Base-by-base conservation (phyloP, 2,797 vertebrate genomes). In the Hirundo rustica region DNA sequence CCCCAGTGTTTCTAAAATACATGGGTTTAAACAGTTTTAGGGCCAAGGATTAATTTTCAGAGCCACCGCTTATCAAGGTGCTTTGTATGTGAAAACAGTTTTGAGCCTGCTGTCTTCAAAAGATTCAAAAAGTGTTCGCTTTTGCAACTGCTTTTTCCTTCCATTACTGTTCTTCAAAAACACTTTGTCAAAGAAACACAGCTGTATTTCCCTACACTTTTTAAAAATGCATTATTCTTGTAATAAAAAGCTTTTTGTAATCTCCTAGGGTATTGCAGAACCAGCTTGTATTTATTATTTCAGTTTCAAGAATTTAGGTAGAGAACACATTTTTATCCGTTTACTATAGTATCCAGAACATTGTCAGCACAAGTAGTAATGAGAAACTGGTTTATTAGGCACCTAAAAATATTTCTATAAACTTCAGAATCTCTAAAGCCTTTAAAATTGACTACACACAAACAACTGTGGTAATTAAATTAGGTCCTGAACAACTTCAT, bases 401-500 rank as follows among this genome's bases (percentile, higher is more conserved):
- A 80, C 23, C 57, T 61, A 81, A 81, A 88, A 66, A 34, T 65
- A 91, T 30, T 75, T 71, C 42, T 55, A 40, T 67, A 81, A 47
- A 80, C 36, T 81, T 89, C 50, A 72, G 30, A 81, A 74, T 65
- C 89, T 70, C 65, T 77, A 75, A 80, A 72, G 36, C 34, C 27
- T 74, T 89, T 85, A 67, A 47, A 85, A 87, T 4, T 74, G 73
- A 68, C 53, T 50, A 71, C 57, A 84, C 16, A 82, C n/a, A 74
- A 82, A 65, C 25, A 85, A 38, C 47, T 77, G n/a, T 16, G 12
- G 26, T 51, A 86, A 83, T 66, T 83, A 77, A 71, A 87, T 88
- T 45, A 83, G 42, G 27, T 81, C 36, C 70, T 48, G 61, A 94
- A 93, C 60, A 95, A 93, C 76, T 96, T 84, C 32, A 95, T 36